phyloP scores from a whole-genome alignment of 1,140 invertebrate species.

The Drosophila fuyamai region DNA sequence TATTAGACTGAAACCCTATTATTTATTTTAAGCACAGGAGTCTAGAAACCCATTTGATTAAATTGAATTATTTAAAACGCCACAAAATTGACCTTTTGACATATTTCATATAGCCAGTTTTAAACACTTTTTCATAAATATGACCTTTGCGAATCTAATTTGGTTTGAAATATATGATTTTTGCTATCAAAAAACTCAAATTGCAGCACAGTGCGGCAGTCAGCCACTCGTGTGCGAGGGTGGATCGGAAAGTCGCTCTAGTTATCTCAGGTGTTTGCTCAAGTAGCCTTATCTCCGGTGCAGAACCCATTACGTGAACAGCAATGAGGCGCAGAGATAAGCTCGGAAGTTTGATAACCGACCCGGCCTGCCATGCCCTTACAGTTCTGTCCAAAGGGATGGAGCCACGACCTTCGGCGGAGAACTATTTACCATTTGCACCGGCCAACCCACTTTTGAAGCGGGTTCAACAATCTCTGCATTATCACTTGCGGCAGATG shows the following conservation, averaged over 20 bases:
- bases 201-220: no score
- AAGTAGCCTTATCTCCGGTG: constrained; percentile 5
- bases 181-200: no score
- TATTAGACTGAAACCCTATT: no score
- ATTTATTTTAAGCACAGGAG: no score
- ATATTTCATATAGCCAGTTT: no score
- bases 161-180: no score
- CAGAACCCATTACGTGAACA: constrained; percentile 25
- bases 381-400: background rate
- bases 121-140: no score
- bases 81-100: no score
- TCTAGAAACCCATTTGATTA: no score
- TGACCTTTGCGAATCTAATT: no score
- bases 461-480: constrained; percentile 31
- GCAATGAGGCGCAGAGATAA: constrained; percentile 12
- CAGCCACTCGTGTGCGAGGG: constrained; percentile 11
- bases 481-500: background rate
- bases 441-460: background rate
- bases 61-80: no score
- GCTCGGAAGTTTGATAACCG: constrained; percentile 5
- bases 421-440: constrained; percentile 7
- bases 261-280: background rate
- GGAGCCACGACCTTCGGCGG: constrained; percentile 26
- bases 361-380: constrained; percentile 2
- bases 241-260: constrained; percentile 1